Conservation (phyloP, 2,797 vertebrate species). For the Sebastes oblongus region DNA sequence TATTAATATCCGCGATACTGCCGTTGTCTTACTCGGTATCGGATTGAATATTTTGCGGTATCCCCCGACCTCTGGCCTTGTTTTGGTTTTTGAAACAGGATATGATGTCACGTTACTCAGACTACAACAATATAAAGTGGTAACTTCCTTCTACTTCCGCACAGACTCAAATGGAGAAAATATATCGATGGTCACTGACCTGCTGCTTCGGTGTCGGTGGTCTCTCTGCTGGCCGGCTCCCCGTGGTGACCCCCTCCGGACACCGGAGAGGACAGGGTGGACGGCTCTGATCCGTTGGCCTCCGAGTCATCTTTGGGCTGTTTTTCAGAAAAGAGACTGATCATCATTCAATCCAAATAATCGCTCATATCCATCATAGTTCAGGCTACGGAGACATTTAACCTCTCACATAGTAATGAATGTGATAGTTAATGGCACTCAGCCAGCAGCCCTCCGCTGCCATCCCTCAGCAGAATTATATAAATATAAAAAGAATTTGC, state of each 20-base stretch:
- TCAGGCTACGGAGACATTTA: slow-evolving; percentile 21
- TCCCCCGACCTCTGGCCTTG: fast-evolving
- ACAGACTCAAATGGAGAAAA: too few species aligned
- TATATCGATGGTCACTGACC: slow-evolving; percentile 75
- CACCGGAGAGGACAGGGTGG: slow-evolving; percentile 89
- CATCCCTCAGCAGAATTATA: slow-evolving; percentile 11
- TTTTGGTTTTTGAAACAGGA: too few species aligned
- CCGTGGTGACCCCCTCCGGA: slow-evolving; percentile 87
- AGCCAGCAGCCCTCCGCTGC: slow-evolving; percentile 5
- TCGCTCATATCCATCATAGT: slow-evolving; percentile 35
- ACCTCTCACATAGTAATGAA: slow-evolving; percentile 37
- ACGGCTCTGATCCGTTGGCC: slow-evolving; percentile 87
- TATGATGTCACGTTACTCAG: too few species aligned
- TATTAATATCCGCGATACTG: too few species aligned
- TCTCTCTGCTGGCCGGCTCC: slow-evolving; percentile 86
- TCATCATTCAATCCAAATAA: slow-evolving; percentile 32
- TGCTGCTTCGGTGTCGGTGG: slow-evolving; percentile 91
- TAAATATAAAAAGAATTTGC: neutral
- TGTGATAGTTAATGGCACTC: slow-evolving; percentile 23
- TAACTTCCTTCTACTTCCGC: too few species aligned
- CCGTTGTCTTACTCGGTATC: too few species aligned
- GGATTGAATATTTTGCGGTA: too few species aligned
- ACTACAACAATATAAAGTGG: too few species aligned
- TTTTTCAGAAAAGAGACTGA: slow-evolving; percentile 15
- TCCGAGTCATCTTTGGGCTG: slow-evolving; percentile 92